phyloP scores from a whole-genome alignment of 2,888 invertebrate species.

The Monoplex corrugatus region DNA sequence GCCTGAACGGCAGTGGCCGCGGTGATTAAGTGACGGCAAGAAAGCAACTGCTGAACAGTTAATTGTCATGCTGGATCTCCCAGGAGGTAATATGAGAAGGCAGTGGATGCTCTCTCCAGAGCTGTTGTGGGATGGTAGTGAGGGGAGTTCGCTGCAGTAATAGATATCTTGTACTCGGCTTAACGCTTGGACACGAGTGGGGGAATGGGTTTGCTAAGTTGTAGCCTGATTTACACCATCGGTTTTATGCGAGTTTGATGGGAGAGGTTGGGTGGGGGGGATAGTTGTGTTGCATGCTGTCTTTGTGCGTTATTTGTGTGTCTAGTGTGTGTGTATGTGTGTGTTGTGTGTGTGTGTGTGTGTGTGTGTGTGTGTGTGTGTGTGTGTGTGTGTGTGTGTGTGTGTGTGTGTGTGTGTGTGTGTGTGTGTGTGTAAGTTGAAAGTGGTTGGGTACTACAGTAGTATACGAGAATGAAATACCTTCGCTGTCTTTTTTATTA shows the following conservation, averaged over 20 bases:
- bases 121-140: no score
- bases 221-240: not conserved
- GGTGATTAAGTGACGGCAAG: constrained; percentile 25
- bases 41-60: constrained; percentile 35
- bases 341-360: not conserved
- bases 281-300: not conserved
- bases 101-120: not conserved
- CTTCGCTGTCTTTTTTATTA: no score
- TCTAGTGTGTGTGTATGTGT: not conserved
- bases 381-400: not conserved
- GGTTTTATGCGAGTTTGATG: not conserved
- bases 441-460: not conserved
- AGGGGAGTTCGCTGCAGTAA: no score
- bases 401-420: not conserved
- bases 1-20: constrained; percentile 13
- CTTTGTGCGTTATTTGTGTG: not conserved
- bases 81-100: not conserved
- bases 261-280: not conserved
- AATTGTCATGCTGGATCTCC: constrained; percentile 42
- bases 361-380: not conserved
- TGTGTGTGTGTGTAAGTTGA: not conserved
- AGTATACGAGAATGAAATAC: no score
- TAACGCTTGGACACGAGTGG: no score
- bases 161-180: no score
- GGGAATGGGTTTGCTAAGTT: no score